Base-by-base conservation (phyloP, 1,140 invertebrate species). In the Amyelois transitella region DNA sequence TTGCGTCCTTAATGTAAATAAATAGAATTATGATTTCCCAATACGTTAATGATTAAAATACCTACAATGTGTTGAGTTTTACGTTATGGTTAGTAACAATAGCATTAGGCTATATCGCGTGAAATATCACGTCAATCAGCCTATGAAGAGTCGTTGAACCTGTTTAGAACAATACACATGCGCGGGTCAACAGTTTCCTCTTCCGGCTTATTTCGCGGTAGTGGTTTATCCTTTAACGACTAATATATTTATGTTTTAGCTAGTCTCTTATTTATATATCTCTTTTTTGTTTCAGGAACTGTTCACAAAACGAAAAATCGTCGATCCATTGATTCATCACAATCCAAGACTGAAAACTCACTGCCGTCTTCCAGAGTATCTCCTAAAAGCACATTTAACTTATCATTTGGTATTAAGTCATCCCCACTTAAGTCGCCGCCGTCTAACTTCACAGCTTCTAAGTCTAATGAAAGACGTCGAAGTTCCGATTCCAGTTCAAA, bases 301-400 rank as follows among this genome's bases (percentile, higher is more conserved):
- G 62, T 62, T 25, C 56, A 73, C 17, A 85, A 83, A 74, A 56
- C 81, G 43, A 80, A 55, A 76, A 74, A 62, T 56, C 82, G 85
- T 51, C 75, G 80, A 60, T 66, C 85, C 50, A 59, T 80, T 21
- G 85, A 85, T 81, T 61, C 73, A 69, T 60, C 74, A 55, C 75
- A 72, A 47, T 50, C 70, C 55, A 88, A 86, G 72, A 77, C 75
- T 81, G 85, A 86, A 70, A 81, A 60, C 64, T 68, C 72, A 74
- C 68, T 76, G 69, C 72, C 76, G 75, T 82, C 85, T 85, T 85
- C 85, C 72, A 85, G 74, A 82, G 53, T 77, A 72, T 81, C 85
- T 65, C 70, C 75, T 67, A 86, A 80, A 75, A 74, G 44, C 76
- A 72, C 66, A 69, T 56, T 66, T 66, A 80, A 74, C 73, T 66